phyloP scores from a whole-genome alignment of 2,888 invertebrate species.

The Eueremaeus valkanovi region DNA sequence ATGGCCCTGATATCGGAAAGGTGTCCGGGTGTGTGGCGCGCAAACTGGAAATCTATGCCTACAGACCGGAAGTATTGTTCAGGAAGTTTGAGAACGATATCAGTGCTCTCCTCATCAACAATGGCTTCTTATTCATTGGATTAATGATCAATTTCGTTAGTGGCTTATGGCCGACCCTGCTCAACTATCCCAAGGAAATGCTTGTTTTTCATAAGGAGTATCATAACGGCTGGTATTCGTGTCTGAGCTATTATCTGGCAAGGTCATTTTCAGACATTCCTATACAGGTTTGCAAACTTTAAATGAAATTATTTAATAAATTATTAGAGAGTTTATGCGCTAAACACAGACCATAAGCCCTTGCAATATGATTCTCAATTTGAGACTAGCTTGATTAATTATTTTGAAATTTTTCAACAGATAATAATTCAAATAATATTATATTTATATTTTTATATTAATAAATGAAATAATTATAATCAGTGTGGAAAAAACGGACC shows the following conservation, averaged over 20 bases:
- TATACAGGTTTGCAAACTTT: slow-evolving; percentile 25
- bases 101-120: slow-evolving; percentile 4
- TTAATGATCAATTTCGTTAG: slow-evolving; percentile 32
- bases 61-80: not conserved
- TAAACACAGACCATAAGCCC: no score
- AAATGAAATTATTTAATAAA: no score
- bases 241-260: slow-evolving; percentile 30
- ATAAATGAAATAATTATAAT: no score
- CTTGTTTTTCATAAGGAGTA: slow-evolving; percentile 38
- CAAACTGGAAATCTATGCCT: slow-evolving; percentile 26
- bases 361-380: no score
- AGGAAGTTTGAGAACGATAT: slow-evolving; percentile 34
- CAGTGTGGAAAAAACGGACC: no score
- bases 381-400: no score
- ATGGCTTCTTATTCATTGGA: slow-evolving; percentile 34
- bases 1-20: slow-evolving; percentile 27
- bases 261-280: slow-evolving; percentile 24
- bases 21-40: slow-evolving; percentile 36
- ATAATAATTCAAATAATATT: no score
- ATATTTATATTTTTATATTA: no score
- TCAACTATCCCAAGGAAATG: slow-evolving; percentile 39
- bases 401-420: no score
- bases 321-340: no score
- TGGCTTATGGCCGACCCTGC: slow-evolving; percentile 11
- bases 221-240: slow-evolving; percentile 40